Evolutionary conservation across 2,888 invertebrate species (phyloP).

Genomic region (Acrobasis repandana): DNA sequence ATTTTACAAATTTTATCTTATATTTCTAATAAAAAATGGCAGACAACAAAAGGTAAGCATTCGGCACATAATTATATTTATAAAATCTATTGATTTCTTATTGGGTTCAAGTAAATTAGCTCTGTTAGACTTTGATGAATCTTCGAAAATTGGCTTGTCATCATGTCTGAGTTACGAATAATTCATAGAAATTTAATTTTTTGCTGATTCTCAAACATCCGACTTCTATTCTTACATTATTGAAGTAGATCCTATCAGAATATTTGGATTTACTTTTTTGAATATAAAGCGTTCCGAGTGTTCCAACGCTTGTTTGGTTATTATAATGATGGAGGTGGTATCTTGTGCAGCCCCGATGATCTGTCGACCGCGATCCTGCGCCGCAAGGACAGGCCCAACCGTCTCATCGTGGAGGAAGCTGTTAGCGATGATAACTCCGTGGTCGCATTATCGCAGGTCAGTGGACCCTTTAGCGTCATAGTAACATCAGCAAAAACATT

Average conservation of each 20-base stretch:
- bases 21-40: constrained; percentile 73
- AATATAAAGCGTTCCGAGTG: constrained; percentile 4
- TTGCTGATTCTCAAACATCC: constrained; percentile 15
- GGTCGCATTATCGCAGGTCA: constrained; percentile 96
- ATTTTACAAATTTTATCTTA: constrained; percentile 61
- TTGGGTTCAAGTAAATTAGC: neutral
- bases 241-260: neutral
- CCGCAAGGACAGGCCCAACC: constrained; percentile 98
- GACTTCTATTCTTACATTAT: neutral
- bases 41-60: constrained; percentile 81
- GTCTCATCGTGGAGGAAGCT: constrained; percentile 98
- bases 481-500: constrained; percentile 29
- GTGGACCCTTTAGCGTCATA: constrained; percentile 35
- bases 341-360: constrained; percentile 88
- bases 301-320: constrained; percentile 25
- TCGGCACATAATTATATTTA: constrained; percentile 20
- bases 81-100: neutral
- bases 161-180: constrained; percentile 69
- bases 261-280: neutral
- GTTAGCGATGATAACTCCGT: constrained; percentile 99
- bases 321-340: constrained; percentile 30
- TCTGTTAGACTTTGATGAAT: constrained; percentile 31
- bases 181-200: constrained; percentile 25
- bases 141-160: constrained; percentile 81
- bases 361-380: constrained; percentile 99